phyloP scores from a whole-genome alignment of 2,797 vertebrate species.

The Merluccius polli region DNA sequence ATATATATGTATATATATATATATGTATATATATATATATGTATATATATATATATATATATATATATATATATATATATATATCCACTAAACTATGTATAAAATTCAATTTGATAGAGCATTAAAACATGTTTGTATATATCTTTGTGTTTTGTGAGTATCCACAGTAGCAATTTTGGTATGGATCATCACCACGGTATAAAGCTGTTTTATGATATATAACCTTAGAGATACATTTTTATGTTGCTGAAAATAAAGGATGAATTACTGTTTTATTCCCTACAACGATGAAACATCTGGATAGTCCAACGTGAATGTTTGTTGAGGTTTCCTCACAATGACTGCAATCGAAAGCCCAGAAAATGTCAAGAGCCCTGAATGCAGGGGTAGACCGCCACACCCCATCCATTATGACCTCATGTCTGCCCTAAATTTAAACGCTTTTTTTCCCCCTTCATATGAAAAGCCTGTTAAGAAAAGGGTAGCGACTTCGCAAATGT shows the following conservation, averaged over 20 bases:
- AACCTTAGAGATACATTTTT: background rate
- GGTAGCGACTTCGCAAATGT: background rate
- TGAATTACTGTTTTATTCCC: background rate
- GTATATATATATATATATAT: no score
- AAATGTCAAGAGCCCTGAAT: background rate
- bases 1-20: no score
- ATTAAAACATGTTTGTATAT: background rate
- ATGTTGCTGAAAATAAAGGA: background rate
- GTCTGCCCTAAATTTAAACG: slow-evolving; percentile 10
- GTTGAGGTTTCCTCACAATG: slow-evolving; percentile 14
- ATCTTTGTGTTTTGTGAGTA: background rate
- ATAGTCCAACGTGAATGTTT: slow-evolving; percentile 3
- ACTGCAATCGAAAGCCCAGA: slow-evolving; percentile 12
- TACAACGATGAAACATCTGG: background rate
- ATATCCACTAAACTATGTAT: background rate
- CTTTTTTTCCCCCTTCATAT: background rate
- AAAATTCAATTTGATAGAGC: background rate
- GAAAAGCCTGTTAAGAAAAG: background rate
- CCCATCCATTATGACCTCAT: slow-evolving; percentile 4
- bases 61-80: no score
- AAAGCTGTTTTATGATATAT: background rate
- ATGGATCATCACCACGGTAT: background rate
- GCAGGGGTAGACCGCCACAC: slow-evolving; percentile 4
- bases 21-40: no score
- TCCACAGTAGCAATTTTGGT: background rate